A percentile compares a stretch with the other conserved stretches of the same genome.
These are phyloP conservation scores for Crossocerus cetratus DNA, from an alignment of 2,888 invertebrate species.

Conservation along the genomic window DNA sequence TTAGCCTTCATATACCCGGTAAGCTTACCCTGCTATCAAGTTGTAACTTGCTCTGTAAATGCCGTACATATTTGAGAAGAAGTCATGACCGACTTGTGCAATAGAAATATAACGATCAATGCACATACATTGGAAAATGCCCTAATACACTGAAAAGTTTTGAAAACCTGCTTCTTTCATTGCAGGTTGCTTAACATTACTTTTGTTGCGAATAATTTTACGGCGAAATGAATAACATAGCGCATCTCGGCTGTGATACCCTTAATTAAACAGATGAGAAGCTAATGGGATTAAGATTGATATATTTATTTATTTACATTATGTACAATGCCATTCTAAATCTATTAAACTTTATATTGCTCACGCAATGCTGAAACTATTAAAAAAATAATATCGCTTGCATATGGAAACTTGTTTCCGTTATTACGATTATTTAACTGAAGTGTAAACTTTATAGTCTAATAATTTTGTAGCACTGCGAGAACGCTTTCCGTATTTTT, in stretches of 20 bases:
- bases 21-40: conserved; percentile 46
- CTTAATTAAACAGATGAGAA: conserved; percentile 67
- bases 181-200: too few species aligned
- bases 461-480: conserved; percentile 47
- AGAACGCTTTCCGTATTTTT: conserved; percentile 46
- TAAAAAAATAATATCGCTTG: conserved; percentile 42
- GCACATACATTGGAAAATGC: conserved; percentile 27
- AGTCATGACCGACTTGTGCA: neutral
- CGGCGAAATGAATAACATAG: conserved; percentile 5
- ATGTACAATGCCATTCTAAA: conserved; percentile 69
- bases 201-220: too few species aligned
- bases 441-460: conserved; percentile 21
- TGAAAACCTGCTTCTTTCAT: too few species aligned
- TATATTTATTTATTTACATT: conserved; percentile 76
- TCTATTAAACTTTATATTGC: conserved; percentile 54
- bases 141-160: too few species aligned
- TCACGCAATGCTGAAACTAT: conserved; percentile 60
- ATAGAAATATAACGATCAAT: too few species aligned
- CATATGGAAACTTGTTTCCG: conserved; percentile 22
- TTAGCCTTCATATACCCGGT: conserved; percentile 77
- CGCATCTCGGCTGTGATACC: conserved; percentile 24
- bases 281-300: conserved; percentile 62
- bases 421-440: conserved; percentile 21
- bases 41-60: conserved; percentile 41
- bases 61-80: conserved; percentile 19